Evolutionary conservation across 2,888 invertebrate species (phyloP), one percentile per base, ranked within the genome.

Genomic region (Diplolepis rosae): DNA sequence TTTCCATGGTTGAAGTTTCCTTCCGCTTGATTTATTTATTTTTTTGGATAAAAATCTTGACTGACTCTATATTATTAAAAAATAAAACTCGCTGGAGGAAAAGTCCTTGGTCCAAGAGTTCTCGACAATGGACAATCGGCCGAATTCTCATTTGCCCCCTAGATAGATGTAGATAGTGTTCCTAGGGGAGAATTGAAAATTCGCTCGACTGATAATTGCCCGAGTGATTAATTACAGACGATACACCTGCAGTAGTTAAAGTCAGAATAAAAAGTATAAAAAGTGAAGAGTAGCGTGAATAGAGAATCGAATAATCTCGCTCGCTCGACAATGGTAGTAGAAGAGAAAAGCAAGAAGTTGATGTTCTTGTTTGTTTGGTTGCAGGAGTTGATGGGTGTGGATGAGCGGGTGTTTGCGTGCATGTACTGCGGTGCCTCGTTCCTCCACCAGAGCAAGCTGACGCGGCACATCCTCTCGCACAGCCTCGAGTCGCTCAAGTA

Each of bases 351-450:
- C 94, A 95, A 95, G 95, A 95, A 95, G 95, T 95, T 95, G 95
- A 95, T 95, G 95, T 93, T 92, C 92, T 92, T 89, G 91, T 89
- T 92, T 93, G 93, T 93, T 93, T 93, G 95, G 94, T 95, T 95
- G 95, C 96, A 96, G 96, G 95, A 95, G 93, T 91, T 92, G 91
- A 93, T 94, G 93, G 93, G 94, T 92, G 93, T 92, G 92, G 91
- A 92, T 91, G 90, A 90, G 90, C 90, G 91, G 84, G 90, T 93
- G 87, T 95, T 93, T 91, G 93, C 93, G 89, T 96, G 96, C 92
- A 94, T 95, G 92, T 96, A 96, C 92, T 96, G 96, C 92, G 95
- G 95, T 89, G 94, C 94, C 87, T 92, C 94, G 89, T 96, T 96
- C 90, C 94, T 95, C 84, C 95, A 95, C 90, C 96, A 95, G 92